Base-by-base conservation (phyloP, 2,113 vertebrate genomes). In the Nanger granti region DNA sequence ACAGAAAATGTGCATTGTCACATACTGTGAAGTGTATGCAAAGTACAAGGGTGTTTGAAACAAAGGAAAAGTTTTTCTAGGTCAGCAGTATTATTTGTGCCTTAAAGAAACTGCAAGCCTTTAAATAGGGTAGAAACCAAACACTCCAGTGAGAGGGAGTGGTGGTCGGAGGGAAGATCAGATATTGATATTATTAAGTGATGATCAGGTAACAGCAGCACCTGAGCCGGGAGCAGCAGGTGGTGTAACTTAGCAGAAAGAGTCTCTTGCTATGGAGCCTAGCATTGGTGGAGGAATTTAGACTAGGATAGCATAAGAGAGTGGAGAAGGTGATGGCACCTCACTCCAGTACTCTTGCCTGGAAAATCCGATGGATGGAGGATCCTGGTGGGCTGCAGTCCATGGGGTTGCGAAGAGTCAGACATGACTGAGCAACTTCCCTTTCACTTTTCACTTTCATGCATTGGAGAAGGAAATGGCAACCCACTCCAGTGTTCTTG, bases 371-470 rank as follows among this genome's bases (percentile, higher is more conserved):
- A 64, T 64, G 6, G 62, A 7, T 0, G 3, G 13, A 64, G 62
- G 0, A 64, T 6, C 62, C 62, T 64, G 29, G 62, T 15, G 3
- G 62, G 62, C 62, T 64, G 29, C 29, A 31, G 6, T 64, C 62
- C 29, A 15, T 64, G 29, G 13, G 29, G 5, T 15, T 3, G 3
- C 0, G 1, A 31, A 64, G 62, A 64, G 29, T 31, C 2, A 0
- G 60, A 62, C 60, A 3, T 5, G 5, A 31, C 60, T 7, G 60
- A 62, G 60, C 2, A 12, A 31, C 60, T 29, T 62, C 60, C 1
- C 12, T 62, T 62, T 29, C 28, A 62, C 60, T 62, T 62, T 62
- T 62, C 28, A 62, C 12, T 62, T 62, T 31, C 12, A 62, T 14
- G 60, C 60, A 7, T 31, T 62, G 28, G 62, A 31, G 62, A 31